Percentiles rank a stretch among this genome's conserved stretches.
These are phyloP conservation scores for Pandemis cinnamomeana DNA, from an alignment of 2,888 invertebrate species.

Conservation along the genomic window DNA sequence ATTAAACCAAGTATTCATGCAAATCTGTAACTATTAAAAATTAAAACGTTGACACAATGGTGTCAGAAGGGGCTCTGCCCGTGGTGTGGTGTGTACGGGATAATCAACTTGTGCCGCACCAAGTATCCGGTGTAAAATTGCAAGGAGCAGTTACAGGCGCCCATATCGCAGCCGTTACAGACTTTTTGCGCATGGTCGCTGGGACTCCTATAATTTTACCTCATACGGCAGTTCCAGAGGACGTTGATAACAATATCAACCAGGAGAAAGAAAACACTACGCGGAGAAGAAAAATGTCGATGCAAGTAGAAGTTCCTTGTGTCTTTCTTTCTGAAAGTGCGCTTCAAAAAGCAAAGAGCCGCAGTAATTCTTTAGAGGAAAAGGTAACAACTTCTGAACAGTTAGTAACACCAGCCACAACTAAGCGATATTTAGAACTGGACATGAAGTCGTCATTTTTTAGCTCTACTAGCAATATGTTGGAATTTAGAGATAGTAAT, in stretches of 20 bases:
- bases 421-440: constrained; percentile 67
- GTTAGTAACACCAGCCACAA: constrained; percentile 62
- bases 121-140: constrained; percentile 87
- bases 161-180: constrained; percentile 87
- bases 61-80: constrained; percentile 85
- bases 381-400: constrained; percentile 70
- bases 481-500: constrained; percentile 59
- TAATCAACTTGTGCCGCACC: constrained; percentile 87
- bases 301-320: constrained; percentile 83
- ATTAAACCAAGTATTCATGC: constrained; percentile 32
- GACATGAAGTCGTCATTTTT: constrained; percentile 66
- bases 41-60: constrained; percentile 74
- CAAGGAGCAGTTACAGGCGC: constrained; percentile 87
- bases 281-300: constrained; percentile 79
- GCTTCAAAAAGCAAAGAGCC: constrained; percentile 76
- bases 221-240: constrained; percentile 72
- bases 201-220: constrained; percentile 86
- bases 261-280: constrained; percentile 75
- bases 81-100: constrained; percentile 89
- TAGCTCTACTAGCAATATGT: constrained; percentile 62
- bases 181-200: constrained; percentile 86
- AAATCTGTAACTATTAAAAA: constrained; percentile 24
- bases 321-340: constrained; percentile 81
- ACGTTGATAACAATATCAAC: constrained; percentile 75
- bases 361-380: constrained; percentile 78